These are phyloP conservation scores for Drosophila melanogaster DNA, from an alignment of 1,140 invertebrate genomes.

Conservation along the genomic window Release_6_plus_ISO1_MT NT_037436.4:13851001-13851500, in stretches of 20 bases:
- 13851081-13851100: conserved; percentile 88
- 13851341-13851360: conserved; percentile 88
- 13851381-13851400: conserved; percentile 93
- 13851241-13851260: conserved; percentile 91
- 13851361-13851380: conserved; percentile 91
- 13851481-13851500: conserved; percentile 89
- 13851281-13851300: conserved; percentile 87
- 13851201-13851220: conserved; percentile 90
- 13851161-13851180: conserved; percentile 90
- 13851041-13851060: conserved; percentile 89
- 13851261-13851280: conserved; percentile 89
- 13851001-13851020: conserved; percentile 91
- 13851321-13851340: conserved; percentile 87
- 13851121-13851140: conserved; percentile 89
- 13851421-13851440: conserved; percentile 89
- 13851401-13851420: conserved; percentile 87
- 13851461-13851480: conserved; percentile 89
- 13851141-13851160: conserved; percentile 91
- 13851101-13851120: conserved; percentile 94
- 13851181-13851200: conserved; percentile 90
- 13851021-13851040: conserved; percentile 92
- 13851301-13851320: conserved; percentile 87
- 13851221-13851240: conserved; percentile 88
- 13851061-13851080: conserved; percentile 85
- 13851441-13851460: conserved; percentile 91